These are phyloP conservation scores for Drosophila busckii DNA, from an alignment of 1,140 invertebrate genomes.

Conservation along the genomic window DNA sequence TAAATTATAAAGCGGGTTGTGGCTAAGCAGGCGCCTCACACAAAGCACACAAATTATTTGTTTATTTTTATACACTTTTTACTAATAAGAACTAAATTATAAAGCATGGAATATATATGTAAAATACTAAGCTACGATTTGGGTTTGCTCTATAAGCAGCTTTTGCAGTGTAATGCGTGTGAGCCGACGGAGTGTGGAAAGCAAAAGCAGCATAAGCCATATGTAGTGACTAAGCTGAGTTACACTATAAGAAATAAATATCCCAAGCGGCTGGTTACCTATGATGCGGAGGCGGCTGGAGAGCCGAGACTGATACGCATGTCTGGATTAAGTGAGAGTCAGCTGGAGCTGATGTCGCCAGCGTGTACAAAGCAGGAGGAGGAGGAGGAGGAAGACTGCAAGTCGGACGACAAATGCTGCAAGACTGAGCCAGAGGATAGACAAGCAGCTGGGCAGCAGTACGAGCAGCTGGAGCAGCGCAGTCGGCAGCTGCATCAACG, in stretches of 20 bases:
- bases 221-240: conserved; percentile 1
- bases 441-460: background rate
- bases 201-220: background rate
- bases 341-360: background rate
- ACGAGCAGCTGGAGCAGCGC: background rate
- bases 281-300: conserved; percentile 36
- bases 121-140: conserved; percentile 19
- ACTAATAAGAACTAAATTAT: background rate
- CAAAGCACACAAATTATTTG: background rate
- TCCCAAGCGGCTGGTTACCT: conserved; percentile 41
- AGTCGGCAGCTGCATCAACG: conserved; percentile 10
- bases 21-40: conserved; percentile 33
- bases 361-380: background rate
- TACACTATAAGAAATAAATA: conserved; percentile 42
- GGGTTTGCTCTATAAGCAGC: background rate
- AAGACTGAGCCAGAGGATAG: background rate
- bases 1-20: conserved; percentile 47
- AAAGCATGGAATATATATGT: conserved; percentile 22
- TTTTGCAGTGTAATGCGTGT: background rate
- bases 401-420: background rate
- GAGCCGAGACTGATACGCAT: conserved; percentile 38
- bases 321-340: conserved; percentile 14
- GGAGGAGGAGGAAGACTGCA: background rate
- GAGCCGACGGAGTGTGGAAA: too few relatives aligned
- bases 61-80: background rate